Evolutionary conservation across 2,797 vertebrate species (phyloP), one percentile per base, ranked within the genome.

Genomic region (Falco berigora): DNA sequence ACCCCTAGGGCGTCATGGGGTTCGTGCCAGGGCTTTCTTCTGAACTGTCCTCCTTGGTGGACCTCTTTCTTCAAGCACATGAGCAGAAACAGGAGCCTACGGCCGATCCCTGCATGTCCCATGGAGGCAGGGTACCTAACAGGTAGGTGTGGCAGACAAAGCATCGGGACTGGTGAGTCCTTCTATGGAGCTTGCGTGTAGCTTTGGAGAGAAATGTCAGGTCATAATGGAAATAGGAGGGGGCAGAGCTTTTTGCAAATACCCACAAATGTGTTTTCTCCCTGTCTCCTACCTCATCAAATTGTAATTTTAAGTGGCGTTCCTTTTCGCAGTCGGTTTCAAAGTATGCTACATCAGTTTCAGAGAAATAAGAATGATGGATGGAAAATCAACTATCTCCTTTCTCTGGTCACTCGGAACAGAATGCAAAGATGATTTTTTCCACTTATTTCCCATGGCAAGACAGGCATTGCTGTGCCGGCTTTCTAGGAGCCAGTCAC

Each of bases 311-410:
- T 77, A 85, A 49, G 24, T 49, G 17, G 12, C 32, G 15, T 44
- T 88, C 90, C 46, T 90, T 91, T 91, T 32, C 40, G 47, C 71
- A 62, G 58, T 11, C 14, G 55, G 28, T 83, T 90, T 94, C 61
- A 85, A 72, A 79, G 59, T 46, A 53, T 0, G 0, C 40, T 55
- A 34, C 22, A 7, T 27, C 16, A 6, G 4, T 74, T 82, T 71
- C 56, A 50, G 46, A 73, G 25, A 55, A 59, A 23, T 9, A 5
- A 27, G 2, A 64, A 64, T 0, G 0, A 23, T 17, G 13, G 27
- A 32, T 47, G 85, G 24, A 72, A 95, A 88, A 94, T 75, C 67
- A 90, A 53, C 34, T 47, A 22, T 56, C 14, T 85, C 9, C 24
- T 81, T 95, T 71, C 36, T 90, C 42, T 76, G 18, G 20, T 32